Evolutionary conservation across 2,888 invertebrate genomes (phyloP).

Genomic region (Diogma glabrata): DNA sequence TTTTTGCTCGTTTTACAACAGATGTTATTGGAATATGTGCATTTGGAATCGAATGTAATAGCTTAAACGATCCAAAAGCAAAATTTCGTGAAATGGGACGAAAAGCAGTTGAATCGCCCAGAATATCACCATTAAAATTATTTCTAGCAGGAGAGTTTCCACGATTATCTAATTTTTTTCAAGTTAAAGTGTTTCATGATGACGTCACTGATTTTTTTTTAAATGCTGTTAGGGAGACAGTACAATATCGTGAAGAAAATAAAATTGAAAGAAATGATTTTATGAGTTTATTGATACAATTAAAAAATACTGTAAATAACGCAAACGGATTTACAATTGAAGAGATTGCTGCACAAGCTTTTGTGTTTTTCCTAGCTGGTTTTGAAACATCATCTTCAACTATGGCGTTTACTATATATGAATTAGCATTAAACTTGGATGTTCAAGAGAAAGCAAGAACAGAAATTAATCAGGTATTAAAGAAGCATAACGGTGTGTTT

Average conservation of each 20-base stretch:
- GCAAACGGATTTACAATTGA: constrained; percentile 18
- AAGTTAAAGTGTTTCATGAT: constrained; percentile 22
- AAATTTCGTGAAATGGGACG: too few relatives aligned
- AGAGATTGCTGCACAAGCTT: constrained; percentile 42
- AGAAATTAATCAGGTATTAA: constrained; percentile 31
- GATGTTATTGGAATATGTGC: neutral
- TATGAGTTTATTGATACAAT: constrained; percentile 34
- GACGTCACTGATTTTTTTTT: constrained; percentile 28
- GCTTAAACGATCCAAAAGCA: neutral
- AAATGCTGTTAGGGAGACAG: constrained; percentile 31
- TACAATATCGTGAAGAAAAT: constrained; percentile 30
- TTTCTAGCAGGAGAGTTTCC: neutral
- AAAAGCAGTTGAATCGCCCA: neutral
- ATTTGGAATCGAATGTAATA: neutral
- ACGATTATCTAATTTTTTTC: constrained; percentile 21
- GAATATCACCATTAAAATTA: neutral
- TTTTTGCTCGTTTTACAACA: neutral
- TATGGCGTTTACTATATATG: constrained; percentile 38
- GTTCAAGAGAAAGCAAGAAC: constrained; percentile 27
- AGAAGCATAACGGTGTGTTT: constrained; percentile 26
- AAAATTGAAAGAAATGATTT: constrained; percentile 21
- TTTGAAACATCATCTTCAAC: constrained; percentile 36
- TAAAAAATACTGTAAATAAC: constrained; percentile 24
- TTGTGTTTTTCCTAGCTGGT: constrained; percentile 43
- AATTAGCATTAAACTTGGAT: constrained; percentile 38